Evolutionary conservation across 2,888 invertebrate genomes (phyloP), one percentile per base, ranked within the genome.

Genomic region (Eupithecia centaureata): DNA sequence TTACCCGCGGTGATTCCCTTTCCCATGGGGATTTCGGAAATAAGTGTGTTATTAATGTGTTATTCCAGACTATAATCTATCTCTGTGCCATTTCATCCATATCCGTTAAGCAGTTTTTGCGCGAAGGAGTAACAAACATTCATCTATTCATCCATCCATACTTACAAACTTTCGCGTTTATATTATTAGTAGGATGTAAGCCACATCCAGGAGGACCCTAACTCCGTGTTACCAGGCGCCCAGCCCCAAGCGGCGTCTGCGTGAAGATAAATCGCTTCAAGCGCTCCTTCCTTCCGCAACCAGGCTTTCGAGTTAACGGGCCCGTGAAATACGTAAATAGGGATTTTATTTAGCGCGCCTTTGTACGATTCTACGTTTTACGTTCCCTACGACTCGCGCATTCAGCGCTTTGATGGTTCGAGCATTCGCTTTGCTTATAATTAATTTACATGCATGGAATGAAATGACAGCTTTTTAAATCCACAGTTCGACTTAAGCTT

Each of bases 271-370:
- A 86, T 86, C 79, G 82, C 77, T 76, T 76, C 75, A 77, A 79
- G 79, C 81, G 79, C 78, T 83, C 79, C 74, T 80, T 83, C 81
- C 82, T 82, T 82, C 84, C 82, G 75, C 78, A 75, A 61, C 61
- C 51, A 67, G 76, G 82, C 83, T 82, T 82, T 84, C 81, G 75
- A 80, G 81, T 82, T 78, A 82, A 82, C 78, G 76, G 77, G 73
- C 76, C 82, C 85, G 84, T 86, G 82, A 86, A 86, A 85, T 83
- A 82, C 80, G 80, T 81, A 82, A 83, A 86, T 82, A 83, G 78
- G 76, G 79, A 80, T 81, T 85, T 86, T 86, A 86, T 86, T 84
- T 83, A 80, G 79, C 73, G 68, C 74, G 74, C 77, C 75, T 73
- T 70, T 68, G 71, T 68, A 28, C 28, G n/a, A 12, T n/a, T 56